Base-by-base conservation (phyloP, 1,140 invertebrate species). In the Phortica variegata region DNA sequence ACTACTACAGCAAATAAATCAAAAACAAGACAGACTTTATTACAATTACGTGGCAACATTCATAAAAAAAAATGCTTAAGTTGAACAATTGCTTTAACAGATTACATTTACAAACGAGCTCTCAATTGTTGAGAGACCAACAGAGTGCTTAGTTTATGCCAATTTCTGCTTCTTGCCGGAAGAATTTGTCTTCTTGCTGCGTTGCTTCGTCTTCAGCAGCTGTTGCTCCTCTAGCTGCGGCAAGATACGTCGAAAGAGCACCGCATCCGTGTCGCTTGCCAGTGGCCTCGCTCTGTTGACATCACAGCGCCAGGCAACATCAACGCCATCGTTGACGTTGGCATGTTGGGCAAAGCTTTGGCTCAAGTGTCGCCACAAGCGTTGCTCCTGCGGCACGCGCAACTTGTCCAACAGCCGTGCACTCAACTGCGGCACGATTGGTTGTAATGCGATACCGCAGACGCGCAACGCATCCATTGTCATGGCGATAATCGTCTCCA, bases 391-490 rank as follows among this genome's bases (percentile, higher is more conserved):
- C 2, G 78, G 77, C 13, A 89, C 78, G 51, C 78, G 78, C 13
- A 91, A 71, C 77, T 85, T 88, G 73, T 87, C 81, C 42, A 90
- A 77, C 43, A 95, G 76, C 53, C 79, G 80, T 10, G 66, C 65
- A 1, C 84, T 75, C 47, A 95, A 65, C 38, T 79, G 79, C 9
- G 96, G 96, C 41, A 94, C 82, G 20, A 98, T 83, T 1, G 96
- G 95, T 59, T 87, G 84, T 16, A 97, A 76, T 16, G 91, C 80
- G 47, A 96, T 84, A 17, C 83, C 85, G 58, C 83, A 83, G 19
- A 93, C 83, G 62, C 93, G 82, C 16, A 93, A 73, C 2, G 86
- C 85, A 79, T 98, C 95, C 72, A 97, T 79, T 34, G 87, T 85
- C 12, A 97, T 66, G 62, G 89, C 87, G 44, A 97, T 79, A 13